A percentile compares a stretch with the other conserved stretches of the same genome.
Evolutionary conservation across 2,797 vertebrate genomes (phyloP).

Genomic region (Arctocebus calabarensis): DNA sequence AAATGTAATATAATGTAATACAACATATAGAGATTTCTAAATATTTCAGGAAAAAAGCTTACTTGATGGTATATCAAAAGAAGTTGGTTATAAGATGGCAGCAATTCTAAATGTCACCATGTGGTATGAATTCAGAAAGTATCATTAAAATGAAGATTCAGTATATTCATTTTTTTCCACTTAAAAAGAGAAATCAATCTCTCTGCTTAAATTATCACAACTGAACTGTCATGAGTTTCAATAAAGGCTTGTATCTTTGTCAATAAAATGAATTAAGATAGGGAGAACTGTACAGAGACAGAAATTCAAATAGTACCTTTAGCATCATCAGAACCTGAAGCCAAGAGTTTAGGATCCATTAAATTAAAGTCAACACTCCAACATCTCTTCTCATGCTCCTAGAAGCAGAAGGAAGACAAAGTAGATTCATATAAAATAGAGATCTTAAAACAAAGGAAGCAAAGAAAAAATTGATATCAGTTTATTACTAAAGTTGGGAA

Average conservation of each 20-base stretch:
- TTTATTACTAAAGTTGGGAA: neutral
- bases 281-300: neutral
- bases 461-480: neutral
- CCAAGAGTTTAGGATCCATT: constrained; percentile 99
- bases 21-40: neutral
- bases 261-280: neutral
- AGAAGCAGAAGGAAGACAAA: constrained; percentile 76
- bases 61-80: neutral
- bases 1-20: constrained; percentile 26
- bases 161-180: constrained; percentile 43
- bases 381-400: constrained; percentile 99
- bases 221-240: neutral
- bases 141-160: neutral
- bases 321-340: constrained; percentile 99
- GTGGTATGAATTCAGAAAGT: constrained; percentile 24
- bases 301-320: constrained; percentile 92
- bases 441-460: constrained; percentile 19
- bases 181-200: constrained; percentile 6
- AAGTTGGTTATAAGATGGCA: neutral
- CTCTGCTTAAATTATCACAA: neutral
- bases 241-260: neutral
- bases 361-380: constrained; percentile 99
- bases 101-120: neutral
- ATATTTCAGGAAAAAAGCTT: neutral
- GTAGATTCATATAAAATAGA: constrained; percentile 35